Evolutionary conservation across 2,113 vertebrate species (phyloP), one percentile per base, ranked within the genome.

Genomic region (Myotis davidii): DNA sequence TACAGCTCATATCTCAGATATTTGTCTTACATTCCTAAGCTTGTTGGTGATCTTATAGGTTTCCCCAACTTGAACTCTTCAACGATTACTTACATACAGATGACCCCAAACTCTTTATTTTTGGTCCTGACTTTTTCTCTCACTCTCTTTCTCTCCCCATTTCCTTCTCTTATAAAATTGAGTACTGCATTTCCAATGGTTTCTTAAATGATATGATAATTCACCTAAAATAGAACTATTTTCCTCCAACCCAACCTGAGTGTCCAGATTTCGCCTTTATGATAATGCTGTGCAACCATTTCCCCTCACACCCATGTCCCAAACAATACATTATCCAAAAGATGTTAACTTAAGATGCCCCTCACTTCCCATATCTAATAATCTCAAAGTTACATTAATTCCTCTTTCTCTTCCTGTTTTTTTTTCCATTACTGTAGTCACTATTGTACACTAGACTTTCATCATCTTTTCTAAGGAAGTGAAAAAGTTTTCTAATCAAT

Each of bases 261-360:
- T 90, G 39, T 74, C 70, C 59, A 90, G 9, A 52, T 69, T 82
- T 94, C 69, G 86, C 73, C 89, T 67, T 59, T 73, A 72, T 21
- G 39, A 67, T 65, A n/a, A 72, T 54, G 17, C 42, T 93, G 3
- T 93, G 20, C 27, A 59, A 86, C 17, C 45, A 61, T 56, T 90
- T 61, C 34, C 34, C 17, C 64, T 81, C 34, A 85, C 17, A 76
- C 39, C 29, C 20, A 59, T 20, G 42, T 45, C 9, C 29, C 6
- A 86, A 90, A 69, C 67, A n/a, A 39, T 56, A 81, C 2, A 29
- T 50, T 48, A 90, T 21, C 32, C 67, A 39, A 82, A 86, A 90
- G 17, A n/a, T 76, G 59, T 45, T 61, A 76, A 82, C 2, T 42
- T 88, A 59, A 29, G 16, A 67, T 50, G 16, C 25, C 17, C 48